phyloP scores from a whole-genome alignment of 1,140 invertebrate species.

The Melipona quadrifasciata region DNA sequence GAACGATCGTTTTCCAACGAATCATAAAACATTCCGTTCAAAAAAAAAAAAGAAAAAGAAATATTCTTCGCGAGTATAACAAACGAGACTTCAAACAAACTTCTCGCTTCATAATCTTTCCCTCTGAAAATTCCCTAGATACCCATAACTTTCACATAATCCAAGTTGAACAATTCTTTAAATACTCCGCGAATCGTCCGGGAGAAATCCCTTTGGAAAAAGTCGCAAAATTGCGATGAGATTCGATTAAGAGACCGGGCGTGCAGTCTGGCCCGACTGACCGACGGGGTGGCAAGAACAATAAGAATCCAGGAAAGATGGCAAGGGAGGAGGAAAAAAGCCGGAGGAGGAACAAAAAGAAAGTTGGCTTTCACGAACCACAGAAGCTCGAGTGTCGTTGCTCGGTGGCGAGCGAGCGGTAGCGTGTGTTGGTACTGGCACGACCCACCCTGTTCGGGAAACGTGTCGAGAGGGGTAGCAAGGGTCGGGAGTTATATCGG shows the following conservation, averaged over 20 bases:
- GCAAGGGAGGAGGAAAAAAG: background rate
- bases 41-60: too few species aligned
- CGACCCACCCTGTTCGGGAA: conserved; percentile 43
- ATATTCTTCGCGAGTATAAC: too few species aligned
- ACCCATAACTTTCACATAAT: too few species aligned
- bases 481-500: conserved; percentile 70
- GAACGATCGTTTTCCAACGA: too few species aligned
- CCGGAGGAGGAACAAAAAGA: conserved; percentile 42
- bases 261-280: background rate
- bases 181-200: background rate
- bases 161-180: background rate
- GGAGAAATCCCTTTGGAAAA: background rate
- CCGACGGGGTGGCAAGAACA: background rate
- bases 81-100: too few species aligned
- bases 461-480: conserved; percentile 43
- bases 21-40: too few species aligned
- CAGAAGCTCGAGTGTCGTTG: conserved; percentile 44
- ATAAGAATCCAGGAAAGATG: background rate
- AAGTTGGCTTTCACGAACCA: conserved; percentile 65
- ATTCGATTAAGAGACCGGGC: background rate
- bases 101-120: too few species aligned
- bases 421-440: conserved; percentile 28
- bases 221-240: background rate
- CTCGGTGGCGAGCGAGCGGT: conserved; percentile 14
- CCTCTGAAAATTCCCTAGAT: too few species aligned